Conservation (phyloP, 2,797 vertebrate genomes). For the Tokudaia muenninki region DNA sequence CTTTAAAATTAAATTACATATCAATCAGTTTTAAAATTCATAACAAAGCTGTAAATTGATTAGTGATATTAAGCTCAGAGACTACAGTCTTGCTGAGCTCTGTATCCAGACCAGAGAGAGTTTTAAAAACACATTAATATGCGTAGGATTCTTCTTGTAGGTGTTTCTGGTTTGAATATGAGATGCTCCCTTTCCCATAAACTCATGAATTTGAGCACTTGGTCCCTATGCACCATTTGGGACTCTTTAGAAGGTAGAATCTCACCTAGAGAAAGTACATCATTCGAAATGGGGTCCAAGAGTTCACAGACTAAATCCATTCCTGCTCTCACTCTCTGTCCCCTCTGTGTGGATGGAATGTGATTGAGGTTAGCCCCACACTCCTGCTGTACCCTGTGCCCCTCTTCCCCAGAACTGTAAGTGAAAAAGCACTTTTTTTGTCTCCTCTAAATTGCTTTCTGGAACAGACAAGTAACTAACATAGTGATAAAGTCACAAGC, state of each 20-base stretch:
- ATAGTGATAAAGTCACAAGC: neutral
- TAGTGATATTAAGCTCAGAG: neutral
- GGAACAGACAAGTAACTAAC: neutral
- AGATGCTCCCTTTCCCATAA: neutral
- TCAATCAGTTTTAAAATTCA: conserved; percentile 4
- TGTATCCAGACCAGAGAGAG: neutral
- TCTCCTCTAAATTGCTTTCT: neutral
- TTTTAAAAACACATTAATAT: neutral
- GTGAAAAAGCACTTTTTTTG: too few relatives aligned
- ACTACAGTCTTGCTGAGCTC: neutral
- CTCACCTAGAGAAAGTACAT: neutral
- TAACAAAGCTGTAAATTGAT: neutral
- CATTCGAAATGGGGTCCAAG: neutral
- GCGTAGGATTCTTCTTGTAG: neutral
- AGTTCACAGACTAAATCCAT: neutral
- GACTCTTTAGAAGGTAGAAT: neutral
- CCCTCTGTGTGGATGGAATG: too few relatives aligned
- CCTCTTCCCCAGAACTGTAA: too few relatives aligned
- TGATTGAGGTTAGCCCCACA: neutral
- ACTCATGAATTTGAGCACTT: neutral
- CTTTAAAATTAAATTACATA: neutral
- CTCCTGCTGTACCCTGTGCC: neutral
- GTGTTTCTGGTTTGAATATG: neutral
- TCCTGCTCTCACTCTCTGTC: neutral
- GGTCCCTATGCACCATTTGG: neutral